Evolutionary conservation across 2,888 invertebrate species (phyloP).

Genomic region (Xestia ashworthii): DNA sequence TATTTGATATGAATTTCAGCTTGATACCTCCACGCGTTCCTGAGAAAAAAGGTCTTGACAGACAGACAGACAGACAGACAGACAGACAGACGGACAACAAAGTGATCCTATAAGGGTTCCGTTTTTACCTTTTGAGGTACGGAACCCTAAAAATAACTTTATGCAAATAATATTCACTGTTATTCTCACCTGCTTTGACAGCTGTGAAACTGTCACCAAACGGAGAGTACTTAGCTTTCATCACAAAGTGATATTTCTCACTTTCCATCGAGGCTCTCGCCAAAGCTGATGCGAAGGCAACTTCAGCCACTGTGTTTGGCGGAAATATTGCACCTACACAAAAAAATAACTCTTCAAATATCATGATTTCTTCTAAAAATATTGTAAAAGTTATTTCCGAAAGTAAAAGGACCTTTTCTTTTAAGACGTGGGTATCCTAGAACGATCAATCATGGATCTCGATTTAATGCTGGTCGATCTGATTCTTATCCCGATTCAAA

Average conservation of each 20-base stretch:
- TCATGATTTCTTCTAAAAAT: not conserved
- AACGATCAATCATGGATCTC: slow-evolving; percentile 22
- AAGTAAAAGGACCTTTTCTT: not conserved
- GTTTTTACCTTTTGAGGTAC: too few species aligned
- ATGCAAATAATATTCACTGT: not conserved
- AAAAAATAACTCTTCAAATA: not conserved
- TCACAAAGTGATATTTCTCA: slow-evolving; percentile 79
- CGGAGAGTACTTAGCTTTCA: slow-evolving; percentile 80
- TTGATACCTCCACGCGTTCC: too few species aligned
- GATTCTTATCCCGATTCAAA: slow-evolving; percentile 13
- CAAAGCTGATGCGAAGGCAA: slow-evolving; percentile 84
- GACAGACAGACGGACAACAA: too few species aligned
- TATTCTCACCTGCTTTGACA: slow-evolving; percentile 82
- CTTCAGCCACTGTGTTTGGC: slow-evolving; percentile 83
- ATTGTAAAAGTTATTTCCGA: not conserved
- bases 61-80: too few species aligned
- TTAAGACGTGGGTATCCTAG: not conserved
- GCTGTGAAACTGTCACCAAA: slow-evolving; percentile 85
- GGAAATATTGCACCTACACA: slow-evolving; percentile 84
- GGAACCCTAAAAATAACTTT: too few species aligned
- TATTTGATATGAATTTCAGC: too few species aligned
- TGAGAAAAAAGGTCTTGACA: too few species aligned
- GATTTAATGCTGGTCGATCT: slow-evolving; percentile 21
- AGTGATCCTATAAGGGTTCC: too few species aligned
- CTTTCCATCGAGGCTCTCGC: slow-evolving; percentile 86